A percentile compares a stretch with the other conserved stretches of the same genome.
Evolutionary conservation across 2,113 vertebrate genomes (phyloP).

Genomic region (Grallaria varia): DNA sequence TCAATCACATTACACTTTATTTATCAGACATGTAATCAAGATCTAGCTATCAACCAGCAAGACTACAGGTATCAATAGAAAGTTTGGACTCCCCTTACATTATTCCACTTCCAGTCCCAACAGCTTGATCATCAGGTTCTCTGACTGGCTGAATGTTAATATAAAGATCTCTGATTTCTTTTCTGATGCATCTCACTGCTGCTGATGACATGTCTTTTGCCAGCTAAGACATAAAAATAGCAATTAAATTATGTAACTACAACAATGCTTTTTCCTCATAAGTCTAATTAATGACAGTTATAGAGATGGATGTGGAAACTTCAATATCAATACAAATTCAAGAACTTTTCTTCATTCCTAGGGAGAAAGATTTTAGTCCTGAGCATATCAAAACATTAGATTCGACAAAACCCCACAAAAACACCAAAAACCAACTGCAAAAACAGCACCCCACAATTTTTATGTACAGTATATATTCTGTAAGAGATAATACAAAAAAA

Average conservation of each 20-base stretch:
- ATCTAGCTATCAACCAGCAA: neutral
- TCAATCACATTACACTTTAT: neutral
- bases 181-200: conserved; percentile 90
- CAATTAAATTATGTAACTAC: neutral
- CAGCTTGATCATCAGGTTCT: conserved; percentile 85
- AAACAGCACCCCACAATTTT: neutral
- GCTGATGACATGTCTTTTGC: conserved; percentile 92
- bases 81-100: conserved; percentile 79
- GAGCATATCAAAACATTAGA: neutral
- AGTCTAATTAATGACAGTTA: neutral
- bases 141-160: conserved; percentile 89
- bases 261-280: neutral
- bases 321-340: neutral
- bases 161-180: conserved; percentile 92
- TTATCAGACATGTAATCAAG: neutral
- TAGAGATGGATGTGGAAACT: neutral
- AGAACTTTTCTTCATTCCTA: neutral
- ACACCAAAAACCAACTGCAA: neutral
- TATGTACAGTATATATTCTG: neutral
- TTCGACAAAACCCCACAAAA: neutral
- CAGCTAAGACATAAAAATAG: conserved; percentile 75
- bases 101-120: conserved; percentile 91
- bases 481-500: neutral
- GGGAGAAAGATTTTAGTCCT: neutral
- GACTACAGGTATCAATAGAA: neutral